Conservation (phyloP, 1,140 invertebrate genomes). For the Trichomalopsis sarcophagae region DNA sequence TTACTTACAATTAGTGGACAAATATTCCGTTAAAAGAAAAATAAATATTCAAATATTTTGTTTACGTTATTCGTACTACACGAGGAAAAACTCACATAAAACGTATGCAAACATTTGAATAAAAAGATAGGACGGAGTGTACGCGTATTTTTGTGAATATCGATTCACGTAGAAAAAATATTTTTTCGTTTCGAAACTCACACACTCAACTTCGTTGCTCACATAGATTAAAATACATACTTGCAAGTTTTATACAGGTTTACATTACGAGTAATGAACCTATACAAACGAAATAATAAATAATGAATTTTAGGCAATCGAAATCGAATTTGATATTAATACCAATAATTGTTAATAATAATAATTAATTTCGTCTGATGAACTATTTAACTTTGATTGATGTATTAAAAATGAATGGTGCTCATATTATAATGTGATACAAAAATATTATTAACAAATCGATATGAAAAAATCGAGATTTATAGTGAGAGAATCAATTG, state of each 20-base stretch:
- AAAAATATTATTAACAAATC: not conserved
- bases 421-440: not conserved
- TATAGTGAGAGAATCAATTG: conserved; percentile 12
- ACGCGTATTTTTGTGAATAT: conserved; percentile 30
- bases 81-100: conserved; percentile 51
- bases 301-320: not conserved
- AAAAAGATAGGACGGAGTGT: conserved; percentile 49
- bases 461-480: not conserved
- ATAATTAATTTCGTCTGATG: too few species aligned
- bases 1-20: not conserved
- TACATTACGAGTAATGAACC: not conserved
- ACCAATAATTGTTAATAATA: too few species aligned
- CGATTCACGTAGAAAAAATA: conserved; percentile 15
- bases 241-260: not conserved
- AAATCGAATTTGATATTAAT: too few species aligned
- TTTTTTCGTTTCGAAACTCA: conserved; percentile 6
- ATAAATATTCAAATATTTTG: conserved; percentile 30
- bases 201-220: not conserved
- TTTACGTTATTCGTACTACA: conserved; percentile 37
- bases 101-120: conserved; percentile 36
- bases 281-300: not conserved
- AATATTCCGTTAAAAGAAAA: conserved; percentile 31
- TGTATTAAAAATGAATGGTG: not conserved
- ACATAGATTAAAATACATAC: not conserved
- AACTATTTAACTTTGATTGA: not conserved